Evolutionary conservation across 2,797 vertebrate genomes (phyloP).

Genomic region (Cyclopterus lumpus): DNA sequence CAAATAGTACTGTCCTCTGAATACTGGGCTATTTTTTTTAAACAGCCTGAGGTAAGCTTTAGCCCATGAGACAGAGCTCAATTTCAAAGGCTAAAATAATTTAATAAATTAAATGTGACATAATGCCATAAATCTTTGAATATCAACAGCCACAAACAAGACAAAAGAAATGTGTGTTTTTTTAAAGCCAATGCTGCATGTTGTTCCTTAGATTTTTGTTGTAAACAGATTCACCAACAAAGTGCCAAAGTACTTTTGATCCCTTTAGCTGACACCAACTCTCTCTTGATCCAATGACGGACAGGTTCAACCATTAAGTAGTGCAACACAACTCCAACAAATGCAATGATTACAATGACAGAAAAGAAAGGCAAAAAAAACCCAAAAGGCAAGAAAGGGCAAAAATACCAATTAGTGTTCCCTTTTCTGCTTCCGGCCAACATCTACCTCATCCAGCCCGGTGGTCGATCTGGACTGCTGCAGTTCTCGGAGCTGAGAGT

Average conservation of each 20-base stretch:
- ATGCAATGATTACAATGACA: conserved; percentile 58
- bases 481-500: conserved; percentile 70
- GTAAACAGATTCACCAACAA: conserved; percentile 65
- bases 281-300: conserved; percentile 32
- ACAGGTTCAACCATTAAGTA: conserved; percentile 58
- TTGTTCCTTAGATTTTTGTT: conserved; percentile 38
- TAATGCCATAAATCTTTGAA: conserved; percentile 50
- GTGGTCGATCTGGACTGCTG: conserved; percentile 71
- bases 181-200: conserved; percentile 35
- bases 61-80: conserved; percentile 75
- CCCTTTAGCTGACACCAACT: conserved; percentile 36
- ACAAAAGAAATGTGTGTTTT: conserved; percentile 30
- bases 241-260: conserved; percentile 60
- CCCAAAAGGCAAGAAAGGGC: conserved; percentile 46
- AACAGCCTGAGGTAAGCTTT: conserved; percentile 83
- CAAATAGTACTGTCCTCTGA: conserved; percentile 65
- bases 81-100: conserved; percentile 61
- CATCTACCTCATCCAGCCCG: conserved; percentile 82
- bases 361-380: conserved; percentile 41
- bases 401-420: conserved; percentile 68
- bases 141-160: conserved; percentile 56
- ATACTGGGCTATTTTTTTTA: conserved; percentile 65
- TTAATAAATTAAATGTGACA: conserved; percentile 43
- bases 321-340: conserved; percentile 73
- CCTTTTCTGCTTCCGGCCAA: conserved; percentile 74